Conservation (phyloP, 2,113 vertebrate species). For the Lepus europaeus region DNA sequence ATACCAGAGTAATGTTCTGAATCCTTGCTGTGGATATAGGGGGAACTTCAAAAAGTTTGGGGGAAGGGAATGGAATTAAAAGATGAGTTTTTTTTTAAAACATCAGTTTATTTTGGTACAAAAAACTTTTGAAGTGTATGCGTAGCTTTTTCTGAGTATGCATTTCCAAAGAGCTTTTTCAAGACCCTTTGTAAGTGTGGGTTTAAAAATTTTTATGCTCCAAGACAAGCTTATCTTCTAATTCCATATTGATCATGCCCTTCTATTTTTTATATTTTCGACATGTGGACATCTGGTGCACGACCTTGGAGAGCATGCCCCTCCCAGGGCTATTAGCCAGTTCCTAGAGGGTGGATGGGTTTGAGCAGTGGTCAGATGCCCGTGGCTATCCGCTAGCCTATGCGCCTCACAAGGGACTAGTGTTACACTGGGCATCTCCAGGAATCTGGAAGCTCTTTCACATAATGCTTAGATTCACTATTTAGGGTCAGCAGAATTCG, state of each 20-base stretch:
- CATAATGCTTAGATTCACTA: background rate
- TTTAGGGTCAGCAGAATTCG: background rate
- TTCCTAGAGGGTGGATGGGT: background rate
- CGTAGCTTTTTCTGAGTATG: too few relatives aligned
- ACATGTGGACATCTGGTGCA: background rate
- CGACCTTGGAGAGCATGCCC: background rate
- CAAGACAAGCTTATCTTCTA: too few relatives aligned
- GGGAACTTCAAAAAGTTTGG: too few relatives aligned
- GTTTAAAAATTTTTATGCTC: too few relatives aligned
- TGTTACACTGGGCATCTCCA: background rate
- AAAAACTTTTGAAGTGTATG: too few relatives aligned
- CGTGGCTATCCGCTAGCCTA: background rate
- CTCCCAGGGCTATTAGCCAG: background rate
- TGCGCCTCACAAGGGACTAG: background rate
- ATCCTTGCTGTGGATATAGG: background rate
- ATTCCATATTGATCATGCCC: background rate
- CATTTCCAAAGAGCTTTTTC: too few relatives aligned
- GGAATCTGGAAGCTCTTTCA: background rate
- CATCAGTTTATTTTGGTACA: too few relatives aligned
- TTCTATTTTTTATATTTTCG: conserved; percentile 21
- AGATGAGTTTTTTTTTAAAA: too few relatives aligned
- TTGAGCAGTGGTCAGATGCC: background rate
- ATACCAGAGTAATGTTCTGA: background rate
- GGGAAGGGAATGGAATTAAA: too few relatives aligned
- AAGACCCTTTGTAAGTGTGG: too few relatives aligned